phyloP scores from a whole-genome alignment of 2,888 invertebrate genomes.

The Pharmacophagus antenor region DNA sequence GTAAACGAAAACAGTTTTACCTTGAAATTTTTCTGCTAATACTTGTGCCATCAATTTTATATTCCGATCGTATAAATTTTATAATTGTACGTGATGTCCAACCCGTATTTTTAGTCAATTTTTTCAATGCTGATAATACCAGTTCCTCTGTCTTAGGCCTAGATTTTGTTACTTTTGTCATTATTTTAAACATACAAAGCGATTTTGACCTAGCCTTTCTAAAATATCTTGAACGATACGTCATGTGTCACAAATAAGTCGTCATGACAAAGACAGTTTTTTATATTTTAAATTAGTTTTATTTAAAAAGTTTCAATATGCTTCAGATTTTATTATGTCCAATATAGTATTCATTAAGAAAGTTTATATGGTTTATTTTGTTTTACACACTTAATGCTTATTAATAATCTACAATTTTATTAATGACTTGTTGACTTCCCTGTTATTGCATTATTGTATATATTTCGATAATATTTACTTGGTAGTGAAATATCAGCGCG shows the following conservation, averaged over 20 bases:
- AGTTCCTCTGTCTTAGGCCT: conserved; percentile 48
- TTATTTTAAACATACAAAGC: neutral
- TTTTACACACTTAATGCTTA: too few relatives aligned
- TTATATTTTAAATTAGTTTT: neutral
- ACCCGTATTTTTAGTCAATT: conserved; percentile 56
- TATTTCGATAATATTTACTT: too few relatives aligned
- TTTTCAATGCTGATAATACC: conserved; percentile 56
- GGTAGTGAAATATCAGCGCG: too few relatives aligned
- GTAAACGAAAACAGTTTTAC: conserved; percentile 38
- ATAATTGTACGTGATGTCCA: conserved; percentile 60
- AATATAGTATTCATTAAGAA: neutral
- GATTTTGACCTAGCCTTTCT: too few relatives aligned
- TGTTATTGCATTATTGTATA: too few relatives aligned
- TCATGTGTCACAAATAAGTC: too few relatives aligned
- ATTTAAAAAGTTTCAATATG: neutral
- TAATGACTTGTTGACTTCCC: too few relatives aligned
- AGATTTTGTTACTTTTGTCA: neutral
- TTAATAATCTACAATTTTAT: too few relatives aligned
- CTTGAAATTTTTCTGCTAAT: conserved; percentile 54
- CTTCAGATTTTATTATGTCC: neutral
- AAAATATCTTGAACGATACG: too few relatives aligned
- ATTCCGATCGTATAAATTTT: conserved; percentile 60
- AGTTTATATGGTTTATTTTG: neutral
- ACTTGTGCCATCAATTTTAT: conserved; percentile 43
- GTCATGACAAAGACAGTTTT: too few relatives aligned